Evolutionary conservation across 2,797 vertebrate species (phyloP).

Genomic region (Rhabdomys pumilio): DNA sequence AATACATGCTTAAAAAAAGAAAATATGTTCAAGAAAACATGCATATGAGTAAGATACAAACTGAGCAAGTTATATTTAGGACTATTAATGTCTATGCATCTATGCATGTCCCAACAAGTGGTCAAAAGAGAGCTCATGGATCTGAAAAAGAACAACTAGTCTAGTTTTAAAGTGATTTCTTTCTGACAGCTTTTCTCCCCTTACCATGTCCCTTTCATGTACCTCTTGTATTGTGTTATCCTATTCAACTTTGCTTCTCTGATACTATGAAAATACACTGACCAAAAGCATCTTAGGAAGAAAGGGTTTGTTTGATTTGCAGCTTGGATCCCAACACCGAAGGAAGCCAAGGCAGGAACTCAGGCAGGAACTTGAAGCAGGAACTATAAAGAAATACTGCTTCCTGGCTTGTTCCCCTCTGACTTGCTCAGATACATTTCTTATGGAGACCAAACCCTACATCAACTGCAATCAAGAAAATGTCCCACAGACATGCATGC

Average conservation of each 20-base stretch:
- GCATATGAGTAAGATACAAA: neutral
- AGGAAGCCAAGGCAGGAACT: neutral
- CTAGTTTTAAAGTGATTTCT: neutral
- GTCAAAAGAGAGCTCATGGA: neutral
- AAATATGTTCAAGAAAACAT: neutral
- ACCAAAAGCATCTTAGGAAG: neutral
- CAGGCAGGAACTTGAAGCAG: neutral
- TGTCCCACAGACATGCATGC: neutral
- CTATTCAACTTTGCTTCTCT: neutral
- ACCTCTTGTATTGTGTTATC: constrained; percentile 37
- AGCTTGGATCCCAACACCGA: neutral
- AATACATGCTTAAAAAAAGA: neutral
- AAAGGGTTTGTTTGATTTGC: neutral
- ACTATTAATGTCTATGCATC: neutral
- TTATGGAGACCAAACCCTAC: neutral
- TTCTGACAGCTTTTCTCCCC: constrained; percentile 16
- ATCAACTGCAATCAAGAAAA: neutral
- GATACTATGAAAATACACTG: neutral
- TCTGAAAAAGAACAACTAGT: neutral
- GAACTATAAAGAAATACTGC: neutral
- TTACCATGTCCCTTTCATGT: constrained; percentile 2
- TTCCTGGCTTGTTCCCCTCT: neutral
- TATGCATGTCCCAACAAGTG: neutral
- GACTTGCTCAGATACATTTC: neutral
- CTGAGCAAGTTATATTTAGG: neutral